phyloP scores from a whole-genome alignment of 2,888 invertebrate genomes.

The Merodon equestris region DNA sequence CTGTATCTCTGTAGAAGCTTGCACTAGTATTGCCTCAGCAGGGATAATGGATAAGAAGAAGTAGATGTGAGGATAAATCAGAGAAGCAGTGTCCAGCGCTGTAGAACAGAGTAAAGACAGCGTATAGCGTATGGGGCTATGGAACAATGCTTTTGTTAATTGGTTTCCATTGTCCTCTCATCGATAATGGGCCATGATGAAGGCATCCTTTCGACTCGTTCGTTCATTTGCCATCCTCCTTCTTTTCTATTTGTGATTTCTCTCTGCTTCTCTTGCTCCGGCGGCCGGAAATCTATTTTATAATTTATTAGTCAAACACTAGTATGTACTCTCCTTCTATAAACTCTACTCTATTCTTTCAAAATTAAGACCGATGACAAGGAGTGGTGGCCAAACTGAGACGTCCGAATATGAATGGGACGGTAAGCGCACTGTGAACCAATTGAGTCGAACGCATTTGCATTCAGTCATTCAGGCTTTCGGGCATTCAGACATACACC shows the following conservation, averaged over 20 bases:
- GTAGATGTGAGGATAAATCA: slow-evolving; percentile 21
- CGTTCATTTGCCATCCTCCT: slow-evolving; percentile 40
- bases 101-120: too few relatives aligned
- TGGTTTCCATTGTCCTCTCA: slow-evolving; percentile 76
- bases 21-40: too few relatives aligned
- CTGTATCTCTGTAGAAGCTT: too few relatives aligned
- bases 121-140: slow-evolving; percentile 70
- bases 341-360: slow-evolving; percentile 13
- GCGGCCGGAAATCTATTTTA: slow-evolving; percentile 48
- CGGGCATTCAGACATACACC: too few relatives aligned
- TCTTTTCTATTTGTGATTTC: slow-evolving; percentile 1
- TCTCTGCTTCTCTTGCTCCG: slow-evolving; percentile 14
- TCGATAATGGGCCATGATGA: slow-evolving; percentile 68
- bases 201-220: slow-evolving; percentile 59
- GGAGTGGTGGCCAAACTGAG: neutral
- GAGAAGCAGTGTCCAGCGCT: slow-evolving; percentile 13
- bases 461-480: slow-evolving; percentile 6
- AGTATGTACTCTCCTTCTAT: slow-evolving; percentile 11
- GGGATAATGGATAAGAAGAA: slow-evolving; percentile 41
- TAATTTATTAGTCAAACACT: slow-evolving; percentile 61
- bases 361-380: slow-evolving; percentile 18
- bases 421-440: slow-evolving; percentile 10
- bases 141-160: slow-evolving; percentile 78
- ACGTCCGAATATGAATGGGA: neutral
- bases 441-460: slow-evolving; percentile 34